A percentile compares a stretch with the other conserved stretches of the same genome.
These are phyloP conservation scores for Polylopha cassiicola DNA, from an alignment of 2,888 invertebrate species.

Conservation along the genomic window DNA sequence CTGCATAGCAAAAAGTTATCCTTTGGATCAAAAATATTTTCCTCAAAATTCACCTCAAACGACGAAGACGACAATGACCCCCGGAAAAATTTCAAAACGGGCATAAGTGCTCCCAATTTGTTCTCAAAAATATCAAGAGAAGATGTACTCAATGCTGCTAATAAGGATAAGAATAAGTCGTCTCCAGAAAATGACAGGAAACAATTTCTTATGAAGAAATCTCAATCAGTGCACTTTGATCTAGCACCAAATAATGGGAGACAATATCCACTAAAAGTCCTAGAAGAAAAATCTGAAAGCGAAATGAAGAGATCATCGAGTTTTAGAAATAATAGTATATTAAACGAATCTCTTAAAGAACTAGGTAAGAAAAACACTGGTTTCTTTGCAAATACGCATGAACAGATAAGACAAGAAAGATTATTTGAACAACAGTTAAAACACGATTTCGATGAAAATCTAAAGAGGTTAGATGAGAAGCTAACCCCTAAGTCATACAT, in stretches of 20 bases:
- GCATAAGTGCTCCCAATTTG: slow-evolving; percentile 61
- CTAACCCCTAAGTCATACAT: slow-evolving; percentile 44
- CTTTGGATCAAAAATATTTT: slow-evolving; percentile 66
- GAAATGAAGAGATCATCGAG: slow-evolving; percentile 57
- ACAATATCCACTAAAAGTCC: slow-evolving; percentile 62
- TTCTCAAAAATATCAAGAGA: slow-evolving; percentile 59
- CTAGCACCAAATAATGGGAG: slow-evolving; percentile 46
- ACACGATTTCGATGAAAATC: slow-evolving; percentile 66
- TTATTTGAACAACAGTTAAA: slow-evolving; percentile 68
- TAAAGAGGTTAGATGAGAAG: slow-evolving; percentile 54
- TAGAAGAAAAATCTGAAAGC: slow-evolving; percentile 72
- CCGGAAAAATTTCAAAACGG: slow-evolving; percentile 52
- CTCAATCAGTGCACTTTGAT: slow-evolving; percentile 66
- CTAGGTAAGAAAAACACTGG: slow-evolving; percentile 51
- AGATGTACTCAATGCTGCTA: slow-evolving; percentile 39
- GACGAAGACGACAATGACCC: slow-evolving; percentile 66
- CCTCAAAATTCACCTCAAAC: slow-evolving; percentile 51
- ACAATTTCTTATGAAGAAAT: slow-evolving; percentile 62
- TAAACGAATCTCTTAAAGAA: slow-evolving; percentile 57
- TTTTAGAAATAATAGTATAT: slow-evolving; percentile 49
- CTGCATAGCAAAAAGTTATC: slow-evolving; percentile 68
- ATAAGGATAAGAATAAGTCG: slow-evolving; percentile 29
- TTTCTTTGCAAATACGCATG: slow-evolving; percentile 83
- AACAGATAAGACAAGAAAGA: slow-evolving; percentile 81
- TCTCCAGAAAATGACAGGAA: slow-evolving; percentile 48